Base-by-base conservation (phyloP, 2,888 invertebrate genomes). In the Tetramorium bicarinatum region DNA sequence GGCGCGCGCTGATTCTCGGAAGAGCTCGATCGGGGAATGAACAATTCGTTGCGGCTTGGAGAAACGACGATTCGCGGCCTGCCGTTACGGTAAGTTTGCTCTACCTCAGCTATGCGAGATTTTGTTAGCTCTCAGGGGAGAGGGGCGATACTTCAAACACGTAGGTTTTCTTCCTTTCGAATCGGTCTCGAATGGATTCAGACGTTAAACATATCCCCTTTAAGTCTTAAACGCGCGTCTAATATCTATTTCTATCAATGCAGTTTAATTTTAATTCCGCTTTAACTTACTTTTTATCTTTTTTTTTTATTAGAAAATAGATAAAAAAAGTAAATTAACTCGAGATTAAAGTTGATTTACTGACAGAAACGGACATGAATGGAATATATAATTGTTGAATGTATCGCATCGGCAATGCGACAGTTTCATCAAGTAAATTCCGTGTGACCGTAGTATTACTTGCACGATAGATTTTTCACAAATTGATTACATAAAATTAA, bases 71-170 rank as follows among this genome's bases (percentile, higher is more conserved):
- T 21, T 66, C 41, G 41, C 13, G 13, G 61, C 41, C n/a, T 13
- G 61, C 25, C 25, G 18, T 29, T 59, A 47, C 25, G 29, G 74
- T 74, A n/a, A 74, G 59, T 59, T 25, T 59, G n/a, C 15, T 74
- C 18, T 56, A 11, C 4, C 41, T 21, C 13, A 9, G 0, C 13
- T 64, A 62, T 18, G 18, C 11, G 25, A 38, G 25, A 72, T 38
- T 44, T 41, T 47, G 18, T 47, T 29, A 18, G 18, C 21, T 25
- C 47, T 25, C 25, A 25, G 44, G 25, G 18, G 6, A 29, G 29
- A 49, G 67, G 4, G 8, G 13, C 11, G 21, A 13, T 18, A 11
- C 15, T 38, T 54, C 6, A 15, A 38, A 25, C 21, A 21, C 18
- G 15, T 21, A 15, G 3, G 1, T 38, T 34, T 6, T 7, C 47